These are phyloP conservation scores for Xyliphius kryptos DNA, from an alignment of 2,113 vertebrate species.

Conservation along the genomic window DNA sequence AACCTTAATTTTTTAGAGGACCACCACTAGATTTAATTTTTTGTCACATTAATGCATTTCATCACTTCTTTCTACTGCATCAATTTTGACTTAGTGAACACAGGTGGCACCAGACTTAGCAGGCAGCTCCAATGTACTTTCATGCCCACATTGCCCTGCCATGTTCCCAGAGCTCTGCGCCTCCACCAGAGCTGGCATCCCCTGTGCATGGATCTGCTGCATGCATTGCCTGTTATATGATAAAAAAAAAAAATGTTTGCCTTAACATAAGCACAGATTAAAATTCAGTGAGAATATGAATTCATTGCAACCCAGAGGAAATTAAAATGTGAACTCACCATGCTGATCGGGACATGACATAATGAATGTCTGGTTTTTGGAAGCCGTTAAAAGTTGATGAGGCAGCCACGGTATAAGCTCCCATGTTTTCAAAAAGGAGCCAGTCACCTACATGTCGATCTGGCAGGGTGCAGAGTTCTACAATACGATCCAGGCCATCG, in stretches of 20 bases:
- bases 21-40: no score
- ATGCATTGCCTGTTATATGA: conserved; percentile 79
- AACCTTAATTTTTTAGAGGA: no score
- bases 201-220: conserved; percentile 74
- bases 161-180: conserved; percentile 62
- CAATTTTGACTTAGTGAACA: conserved; percentile 66
- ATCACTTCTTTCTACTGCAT: no score
- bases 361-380: conserved; percentile 83
- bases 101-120: conserved; percentile 70
- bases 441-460: conserved; percentile 91
- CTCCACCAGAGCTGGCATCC: conserved; percentile 60
- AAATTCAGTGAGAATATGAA: no score
- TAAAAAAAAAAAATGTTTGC: neutral
- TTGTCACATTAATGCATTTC: no score
- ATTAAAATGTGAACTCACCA: no score
- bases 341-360: conserved; percentile 80
- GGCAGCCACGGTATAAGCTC: conserved; percentile 91
- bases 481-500: conserved; percentile 92
- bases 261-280: neutral
- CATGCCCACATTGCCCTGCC: conserved; percentile 76
- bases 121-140: conserved; percentile 75
- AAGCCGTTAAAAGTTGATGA: conserved; percentile 96
- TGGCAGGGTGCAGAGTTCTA: conserved; percentile 79
- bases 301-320: no score
- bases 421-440: conserved; percentile 97